A percentile compares a stretch with the other conserved stretches of the same genome.
Conservation (phyloP, 2,888 invertebrate genomes). For the Brachyptera putata region DNA sequence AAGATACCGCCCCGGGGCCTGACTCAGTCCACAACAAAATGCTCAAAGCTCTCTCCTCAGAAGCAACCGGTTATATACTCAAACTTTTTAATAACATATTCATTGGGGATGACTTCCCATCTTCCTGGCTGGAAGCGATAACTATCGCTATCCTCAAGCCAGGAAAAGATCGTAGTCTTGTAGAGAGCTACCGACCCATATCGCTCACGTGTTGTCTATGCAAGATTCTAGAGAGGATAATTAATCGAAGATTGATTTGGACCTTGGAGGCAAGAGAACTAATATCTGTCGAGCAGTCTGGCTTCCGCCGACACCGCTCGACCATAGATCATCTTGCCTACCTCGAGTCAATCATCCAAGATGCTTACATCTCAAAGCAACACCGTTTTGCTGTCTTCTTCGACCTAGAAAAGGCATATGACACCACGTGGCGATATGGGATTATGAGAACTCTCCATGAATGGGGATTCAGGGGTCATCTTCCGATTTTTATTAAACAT, state of each 20-base stretch:
- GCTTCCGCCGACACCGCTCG: slow-evolving; percentile 4
- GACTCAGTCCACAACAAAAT: slow-evolving; percentile 11
- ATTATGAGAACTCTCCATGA: slow-evolving; percentile 24
- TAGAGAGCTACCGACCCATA: slow-evolving; percentile 34
- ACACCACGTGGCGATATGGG: slow-evolving; percentile 31
- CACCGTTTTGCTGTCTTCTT: slow-evolving; percentile 35
- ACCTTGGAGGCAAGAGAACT: slow-evolving; percentile 31
- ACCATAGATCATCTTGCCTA: slow-evolving; percentile 18
- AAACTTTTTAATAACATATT: slow-evolving; percentile 11
- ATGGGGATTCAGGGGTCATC: slow-evolving; percentile 30
- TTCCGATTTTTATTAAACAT: slow-evolving; percentile 27
- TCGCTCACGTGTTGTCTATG: slow-evolving; percentile 37
- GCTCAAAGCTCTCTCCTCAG: neutral
- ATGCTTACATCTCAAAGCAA: slow-evolving; percentile 32
- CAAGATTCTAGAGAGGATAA: slow-evolving; percentile 36
- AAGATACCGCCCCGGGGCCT: neutral
- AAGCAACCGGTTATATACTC: neutral
- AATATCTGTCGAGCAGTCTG: slow-evolving; percentile 28
- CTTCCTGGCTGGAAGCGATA: slow-evolving; percentile 5
- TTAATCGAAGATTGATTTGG: slow-evolving; percentile 34
- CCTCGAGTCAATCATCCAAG: slow-evolving; percentile 32
- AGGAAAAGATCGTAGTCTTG: neutral
- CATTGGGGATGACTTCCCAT: slow-evolving; percentile 4
- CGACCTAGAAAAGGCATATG: slow-evolving; percentile 31
- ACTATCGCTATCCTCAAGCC: slow-evolving; percentile 13